phyloP scores from a whole-genome alignment of 2,797 vertebrate genomes.

The Lindbergichthys nudifrons region DNA sequence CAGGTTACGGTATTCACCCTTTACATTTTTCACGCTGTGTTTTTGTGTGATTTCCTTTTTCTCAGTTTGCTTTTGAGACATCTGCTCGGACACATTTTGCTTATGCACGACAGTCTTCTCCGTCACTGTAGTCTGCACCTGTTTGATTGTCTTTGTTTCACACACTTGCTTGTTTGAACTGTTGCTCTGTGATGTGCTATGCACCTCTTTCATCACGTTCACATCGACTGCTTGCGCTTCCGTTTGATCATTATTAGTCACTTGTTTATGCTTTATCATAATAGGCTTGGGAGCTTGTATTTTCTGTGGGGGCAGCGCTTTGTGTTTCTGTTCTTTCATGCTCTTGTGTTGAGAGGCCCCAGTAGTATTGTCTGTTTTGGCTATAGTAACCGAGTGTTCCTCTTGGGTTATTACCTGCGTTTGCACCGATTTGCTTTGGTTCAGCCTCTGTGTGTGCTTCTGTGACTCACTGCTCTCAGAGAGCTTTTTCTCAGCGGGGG shows the following conservation, averaged over 20 bases:
- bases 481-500: constrained; percentile 81
- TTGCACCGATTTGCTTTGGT: constrained; percentile 78
- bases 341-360: constrained; percentile 71
- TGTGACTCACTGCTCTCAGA: constrained; percentile 76
- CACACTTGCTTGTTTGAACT: constrained; percentile 68
- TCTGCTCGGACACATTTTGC: constrained; percentile 52
- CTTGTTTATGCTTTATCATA: constrained; percentile 74
- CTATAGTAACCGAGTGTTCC: constrained; percentile 70
- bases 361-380: constrained; percentile 70
- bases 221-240: constrained; percentile 57
- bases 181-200: constrained; percentile 62
- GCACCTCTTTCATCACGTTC: constrained; percentile 59
- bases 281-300: constrained; percentile 67
- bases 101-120: constrained; percentile 68
- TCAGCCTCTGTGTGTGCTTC: constrained; percentile 72
- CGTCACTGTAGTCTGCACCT: constrained; percentile 75
- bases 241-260: constrained; percentile 68
- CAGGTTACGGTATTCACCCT: constrained; percentile 63
- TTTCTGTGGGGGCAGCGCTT: constrained; percentile 64
- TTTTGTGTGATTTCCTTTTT: constrained; percentile 64
- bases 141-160: constrained; percentile 75
- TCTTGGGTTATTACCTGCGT: constrained; percentile 79
- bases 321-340: constrained; percentile 75
- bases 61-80: constrained; percentile 59
- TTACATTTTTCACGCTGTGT: constrained; percentile 73